Evolutionary conservation across 92 coral and sea anemone genomes (phyloP), one percentile per base, ranked within the genome.

Genomic region (Palythoa caribaeorum): DNA sequence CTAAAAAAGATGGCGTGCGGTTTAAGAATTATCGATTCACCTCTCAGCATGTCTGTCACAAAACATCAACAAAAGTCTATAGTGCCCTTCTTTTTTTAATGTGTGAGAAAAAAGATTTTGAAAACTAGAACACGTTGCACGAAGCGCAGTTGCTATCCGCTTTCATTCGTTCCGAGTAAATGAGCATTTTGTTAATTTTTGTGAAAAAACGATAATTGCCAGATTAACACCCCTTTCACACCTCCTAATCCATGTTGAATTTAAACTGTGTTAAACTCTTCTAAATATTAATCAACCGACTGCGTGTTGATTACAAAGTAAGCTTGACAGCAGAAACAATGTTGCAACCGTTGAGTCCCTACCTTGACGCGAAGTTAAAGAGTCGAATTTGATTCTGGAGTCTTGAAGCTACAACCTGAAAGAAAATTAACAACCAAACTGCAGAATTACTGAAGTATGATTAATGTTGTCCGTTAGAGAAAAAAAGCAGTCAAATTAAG

Each of bases 191-290:
- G 86, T 81, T 81, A 65, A 63, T 62, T 81, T 81, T 47, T 17
- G 62, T 15, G 20, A 81, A 38, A 81, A 81, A 62, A 62, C 66
- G 62, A 65, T 37, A 66, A 66, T 44, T 81, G 44, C 66, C 50
- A 44, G 50, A 15, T 28, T 65, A 39, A 39, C 86, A 66, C 76
- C 50, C 66, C 39, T 5, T 81, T 81, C 86, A 81, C 86, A 81
- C 86, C 86, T 81, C 54, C 35, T 81, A 81, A 81, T 81, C 59
- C 86, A 53, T 66, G 86, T 81, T 81, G 75, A 81, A 65, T 63
- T 66, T 76, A 65, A 81, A 81, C 86, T 81, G 86, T 47, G 86
- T 37, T 65, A 81, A 81, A 81, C 63, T 66, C 62, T 66, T 66
- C 86, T 81, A 81, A 81, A 81, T 81, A 81, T 81, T 81, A 44